A percentile compares a stretch with the other conserved stretches of the same genome.
Conservation (phyloP, 2,888 invertebrate species). For the Lampropteryx suffumata region DNA sequence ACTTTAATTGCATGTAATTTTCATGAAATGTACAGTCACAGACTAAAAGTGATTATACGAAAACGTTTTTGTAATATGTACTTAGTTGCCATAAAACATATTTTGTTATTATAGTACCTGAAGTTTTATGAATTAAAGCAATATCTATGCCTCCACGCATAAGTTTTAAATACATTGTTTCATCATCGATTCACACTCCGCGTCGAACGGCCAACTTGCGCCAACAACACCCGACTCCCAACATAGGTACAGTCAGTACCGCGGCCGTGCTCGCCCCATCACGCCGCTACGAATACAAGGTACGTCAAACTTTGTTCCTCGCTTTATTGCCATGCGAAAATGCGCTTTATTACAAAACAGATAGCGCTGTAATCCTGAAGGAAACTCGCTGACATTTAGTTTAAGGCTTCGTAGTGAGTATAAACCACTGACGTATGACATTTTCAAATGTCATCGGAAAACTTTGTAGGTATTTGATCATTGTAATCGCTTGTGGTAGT, state of each 20-base stretch:
- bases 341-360: conserved; percentile 38
- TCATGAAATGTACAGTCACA: no score
- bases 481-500: neutral
- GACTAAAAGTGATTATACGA: no score
- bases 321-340: conserved; percentile 39
- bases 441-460: conserved; percentile 26
- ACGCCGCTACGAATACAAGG: conserved; percentile 53
- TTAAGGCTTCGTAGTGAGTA: conserved; percentile 23
- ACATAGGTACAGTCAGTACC: conserved; percentile 56
- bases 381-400: conserved; percentile 26
- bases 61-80: no score
- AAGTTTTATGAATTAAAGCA: no score
- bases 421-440: conserved; percentile 26
- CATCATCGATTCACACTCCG: conserved; percentile 14
- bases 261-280: conserved; percentile 60
- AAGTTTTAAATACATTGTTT: neutral
- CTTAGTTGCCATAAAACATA: no score
- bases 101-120: no score
- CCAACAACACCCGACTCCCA: conserved; percentile 30
- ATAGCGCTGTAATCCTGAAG: conserved; percentile 14
- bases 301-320: conserved; percentile 30
- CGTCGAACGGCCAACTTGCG: conserved; percentile 30
- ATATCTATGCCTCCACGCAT: no score
- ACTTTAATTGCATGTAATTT: no score
- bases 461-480: conserved; percentile 8